Base-by-base conservation (phyloP, 2,113 vertebrate species). In the Hippolais icterina region DNA sequence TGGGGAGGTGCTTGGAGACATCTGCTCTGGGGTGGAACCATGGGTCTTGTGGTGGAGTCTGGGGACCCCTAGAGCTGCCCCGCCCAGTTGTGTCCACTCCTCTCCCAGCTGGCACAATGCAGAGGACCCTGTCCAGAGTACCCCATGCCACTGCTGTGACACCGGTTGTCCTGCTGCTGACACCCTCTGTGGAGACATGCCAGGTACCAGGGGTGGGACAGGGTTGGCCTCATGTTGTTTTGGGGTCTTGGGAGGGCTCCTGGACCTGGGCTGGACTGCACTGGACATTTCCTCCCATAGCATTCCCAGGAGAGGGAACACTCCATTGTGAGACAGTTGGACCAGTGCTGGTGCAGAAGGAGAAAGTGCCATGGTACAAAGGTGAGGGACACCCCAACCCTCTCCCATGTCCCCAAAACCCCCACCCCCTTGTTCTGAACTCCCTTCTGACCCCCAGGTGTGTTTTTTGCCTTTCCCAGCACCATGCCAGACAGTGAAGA, bases 41-140 rank as follows among this genome's bases (percentile, higher is more conserved):
- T 54, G 47, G 31, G 69, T 25, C 64, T 41, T 25, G 22, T 3
- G 23, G 47, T 41, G 35, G 33, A 35, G 15, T 20, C 20, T 65
- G 76, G 20, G 21, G n/a, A 59, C 10, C 5, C 35, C 25, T 5
- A 29, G 24, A 61, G 24, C 29, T 4, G 0, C 10, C 9, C 6
- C 11, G 6, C 12, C 25, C 42, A 68, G 11, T n/a, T 24, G 42
- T 57, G 39, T 20, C n/a, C 27, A 82, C 60, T 61, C 33, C 20
- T 75, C 69, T 69, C 33, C 27, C 74, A 97, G 96, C 56, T 97
- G 97, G 96, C 84, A 71, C 28, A 95, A 95, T 0, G 31, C 79
- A 11, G 96, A 96, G 16, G 89, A 97, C 29, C 70, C 92, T 18
- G 87, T 59, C 42, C 4, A 0, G 75, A 80, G 57, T 0, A 2